Percentiles rank a stretch among this genome's conserved stretches.
Evolutionary conservation across 1,140 invertebrate species (phyloP).

Genomic region (Homarus americanus): DNA sequence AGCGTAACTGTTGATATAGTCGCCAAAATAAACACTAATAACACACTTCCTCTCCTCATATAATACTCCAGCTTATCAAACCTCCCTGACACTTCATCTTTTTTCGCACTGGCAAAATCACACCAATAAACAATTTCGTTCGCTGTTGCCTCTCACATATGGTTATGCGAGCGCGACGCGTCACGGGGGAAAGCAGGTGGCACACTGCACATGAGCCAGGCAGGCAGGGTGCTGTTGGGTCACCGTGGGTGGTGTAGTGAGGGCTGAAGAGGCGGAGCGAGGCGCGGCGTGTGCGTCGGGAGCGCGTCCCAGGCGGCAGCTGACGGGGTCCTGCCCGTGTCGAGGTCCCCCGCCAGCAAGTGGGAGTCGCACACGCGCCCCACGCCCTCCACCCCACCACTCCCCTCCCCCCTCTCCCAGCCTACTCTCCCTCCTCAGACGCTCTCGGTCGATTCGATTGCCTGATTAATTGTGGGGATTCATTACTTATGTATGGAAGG

Average conservation of each 20-base stretch:
- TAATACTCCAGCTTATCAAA: background rate
- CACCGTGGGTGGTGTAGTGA: too few relatives aligned
- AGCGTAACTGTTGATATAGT: background rate
- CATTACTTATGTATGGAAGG: background rate
- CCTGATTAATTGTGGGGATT: background rate
- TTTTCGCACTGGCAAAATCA: background rate
- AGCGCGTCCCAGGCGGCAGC: constrained; percentile 22
- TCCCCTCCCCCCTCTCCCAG: background rate
- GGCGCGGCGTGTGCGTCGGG: constrained; percentile 17
- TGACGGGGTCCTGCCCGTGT: constrained; percentile 6
- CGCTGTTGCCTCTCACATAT: background rate
- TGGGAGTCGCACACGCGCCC: constrained; percentile 28
- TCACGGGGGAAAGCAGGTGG: background rate
- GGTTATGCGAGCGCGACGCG: too few relatives aligned
- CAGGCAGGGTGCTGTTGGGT: background rate
- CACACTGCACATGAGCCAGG: background rate
- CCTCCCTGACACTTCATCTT: background rate
- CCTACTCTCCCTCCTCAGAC: background rate
- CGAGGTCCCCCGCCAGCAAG: background rate
- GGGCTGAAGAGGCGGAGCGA: too few relatives aligned
- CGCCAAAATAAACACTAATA: background rate
- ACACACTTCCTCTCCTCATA: background rate
- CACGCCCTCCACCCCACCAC: background rate
- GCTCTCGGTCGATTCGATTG: background rate
- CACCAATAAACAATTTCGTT: background rate